Evolutionary conservation across 1,140 invertebrate species (phyloP).

Genomic region (Drosophila ironensis): DNA sequence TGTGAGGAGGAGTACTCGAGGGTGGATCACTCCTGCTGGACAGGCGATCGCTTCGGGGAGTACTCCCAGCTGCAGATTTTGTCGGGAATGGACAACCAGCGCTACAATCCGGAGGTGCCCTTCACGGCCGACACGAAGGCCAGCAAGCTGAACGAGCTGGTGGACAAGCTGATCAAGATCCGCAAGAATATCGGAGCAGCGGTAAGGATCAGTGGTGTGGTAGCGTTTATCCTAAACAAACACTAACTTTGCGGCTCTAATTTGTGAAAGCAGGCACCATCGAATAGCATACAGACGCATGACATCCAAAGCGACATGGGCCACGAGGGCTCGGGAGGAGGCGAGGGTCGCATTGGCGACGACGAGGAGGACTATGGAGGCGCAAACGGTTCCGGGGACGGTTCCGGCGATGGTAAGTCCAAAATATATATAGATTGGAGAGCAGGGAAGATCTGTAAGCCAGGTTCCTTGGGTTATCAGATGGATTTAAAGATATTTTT

Average conservation of each 20-base stretch:
- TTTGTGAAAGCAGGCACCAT: constrained; percentile 43
- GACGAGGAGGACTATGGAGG: constrained; percentile 77
- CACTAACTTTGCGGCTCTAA: no score
- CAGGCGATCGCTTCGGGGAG: constrained; percentile 78
- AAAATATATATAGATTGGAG: no score
- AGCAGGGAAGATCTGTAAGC: no score
- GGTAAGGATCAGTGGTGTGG: constrained; percentile 44
- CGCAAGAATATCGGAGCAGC: constrained; percentile 68
- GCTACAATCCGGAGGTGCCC: constrained; percentile 81
- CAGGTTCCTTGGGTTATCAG: no score
- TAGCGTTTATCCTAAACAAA: no score
- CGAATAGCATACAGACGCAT: constrained; percentile 41
- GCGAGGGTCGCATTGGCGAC: constrained; percentile 61
- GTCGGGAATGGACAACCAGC: constrained; percentile 62
- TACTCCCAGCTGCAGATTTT: constrained; percentile 73
- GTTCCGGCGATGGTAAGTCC: constrained; percentile 73
- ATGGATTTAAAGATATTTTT: no score
- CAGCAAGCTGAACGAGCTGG: constrained; percentile 68
- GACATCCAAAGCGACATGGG: constrained; percentile 81
- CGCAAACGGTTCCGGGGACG: constrained; percentile 72
- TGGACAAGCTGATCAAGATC: constrained; percentile 79
- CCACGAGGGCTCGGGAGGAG: constrained; percentile 71
- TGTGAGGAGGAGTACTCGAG: constrained; percentile 72
- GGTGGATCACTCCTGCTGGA: constrained; percentile 77
- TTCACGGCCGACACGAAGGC: constrained; percentile 48